Percentiles rank a stretch among this genome's conserved stretches.
Conservation (phyloP, 2,888 invertebrate genomes). For the Abrostola tripartita region DNA sequence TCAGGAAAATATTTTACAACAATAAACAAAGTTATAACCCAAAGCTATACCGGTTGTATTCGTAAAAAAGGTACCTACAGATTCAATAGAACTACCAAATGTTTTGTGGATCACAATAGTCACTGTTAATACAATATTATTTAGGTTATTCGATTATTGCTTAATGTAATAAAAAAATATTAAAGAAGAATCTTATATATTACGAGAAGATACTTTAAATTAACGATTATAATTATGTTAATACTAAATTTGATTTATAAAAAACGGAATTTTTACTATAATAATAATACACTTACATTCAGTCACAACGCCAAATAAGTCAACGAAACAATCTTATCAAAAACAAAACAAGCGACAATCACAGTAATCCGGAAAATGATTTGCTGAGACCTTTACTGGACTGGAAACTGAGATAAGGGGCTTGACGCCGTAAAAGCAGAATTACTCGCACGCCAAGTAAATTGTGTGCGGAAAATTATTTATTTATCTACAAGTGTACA, state of each 20-base stretch:
- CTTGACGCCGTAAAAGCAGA: conserved; percentile 78
- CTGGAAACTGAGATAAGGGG: conserved; percentile 83
- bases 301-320: background rate
- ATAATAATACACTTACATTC: background rate
- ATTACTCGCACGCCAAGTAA: conserved; percentile 56
- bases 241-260: too few relatives aligned
- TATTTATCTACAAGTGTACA: conserved; percentile 21
- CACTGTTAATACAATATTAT: too few relatives aligned
- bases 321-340: background rate
- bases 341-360: conserved; percentile 12
- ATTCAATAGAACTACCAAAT: background rate
- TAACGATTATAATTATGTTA: too few relatives aligned
- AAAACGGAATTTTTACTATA: too few relatives aligned
- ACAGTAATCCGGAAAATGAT: conserved; percentile 51
- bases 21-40: background rate
- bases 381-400: conserved; percentile 58
- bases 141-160: too few relatives aligned
- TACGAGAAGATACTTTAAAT: too few relatives aligned
- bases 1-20: conserved; percentile 17
- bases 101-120: background rate
- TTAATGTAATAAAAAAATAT: too few relatives aligned
- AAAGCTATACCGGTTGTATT: background rate
- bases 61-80: background rate
- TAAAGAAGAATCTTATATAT: too few relatives aligned
- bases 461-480: conserved; percentile 54